Evolutionary conservation across 2,888 invertebrate species (phyloP), one percentile per base, ranked within the genome.

Genomic region (Hirtodrosophila duncani): DNA sequence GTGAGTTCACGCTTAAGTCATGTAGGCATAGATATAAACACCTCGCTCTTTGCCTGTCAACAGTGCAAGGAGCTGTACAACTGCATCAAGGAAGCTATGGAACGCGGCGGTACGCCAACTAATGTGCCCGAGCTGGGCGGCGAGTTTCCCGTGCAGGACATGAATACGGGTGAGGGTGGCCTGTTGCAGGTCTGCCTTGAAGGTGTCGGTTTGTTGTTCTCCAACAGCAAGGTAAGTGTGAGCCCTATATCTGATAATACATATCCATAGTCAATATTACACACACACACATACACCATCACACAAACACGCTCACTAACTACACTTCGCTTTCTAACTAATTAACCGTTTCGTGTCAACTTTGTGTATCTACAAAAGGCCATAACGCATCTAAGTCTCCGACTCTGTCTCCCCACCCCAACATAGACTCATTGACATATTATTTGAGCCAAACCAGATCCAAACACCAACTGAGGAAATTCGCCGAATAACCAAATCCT

Each of bases 11-110:
- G n/a, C n/a, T n/a, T n/a, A n/a, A n/a, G n/a, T n/a, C n/a, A n/a
- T n/a, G n/a, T n/a, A n/a, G n/a, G n/a, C n/a, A n/a, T n/a, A n/a
- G 23, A 2, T 3, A 14, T 10, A 13, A 5, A 31, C 5, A 14
- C 13, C 9, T 9, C 3, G 1, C 4, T 3, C 21, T 10, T 7
- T 9, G 11, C 8, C 53, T 39, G 7, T 13, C 34, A 43, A 89
- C 88, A 99, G 98, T 99, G 99, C 88, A 96, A 97, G 88, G 97
- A 98, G 83, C 89, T 99, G 52, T 99, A 99, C 88, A 97, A 97
- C 88, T 96, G 97, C 87, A 98, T 99, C 82, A 99, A 99, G 88
- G 96, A 98, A 78, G 95, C 99, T 8, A 99, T 99, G 98, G 99
- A 99, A 87, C 93, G 93, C 37, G 93, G 94, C 43, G 93, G 94